Conservation (phyloP, 2,797 vertebrate species). For the Hylomyscus alleni region DNA sequence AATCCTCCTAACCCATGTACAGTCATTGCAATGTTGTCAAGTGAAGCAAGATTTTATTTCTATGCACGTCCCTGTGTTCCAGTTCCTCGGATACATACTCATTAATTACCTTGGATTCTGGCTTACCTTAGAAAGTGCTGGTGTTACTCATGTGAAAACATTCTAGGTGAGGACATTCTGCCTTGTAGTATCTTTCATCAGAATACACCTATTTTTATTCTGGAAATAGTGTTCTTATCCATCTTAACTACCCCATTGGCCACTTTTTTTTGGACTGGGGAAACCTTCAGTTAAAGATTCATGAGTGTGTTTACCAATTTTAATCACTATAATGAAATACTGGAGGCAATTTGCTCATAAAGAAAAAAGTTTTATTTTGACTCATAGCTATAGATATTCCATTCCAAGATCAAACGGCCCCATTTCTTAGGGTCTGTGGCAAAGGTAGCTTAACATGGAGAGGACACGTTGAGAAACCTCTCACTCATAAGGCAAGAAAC, state of each 20-base stretch:
- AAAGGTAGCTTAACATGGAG: neutral
- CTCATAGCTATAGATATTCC: neutral
- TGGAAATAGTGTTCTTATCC: neutral
- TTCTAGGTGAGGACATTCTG: neutral
- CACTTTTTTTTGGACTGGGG: neutral
- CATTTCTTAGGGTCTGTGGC: neutral
- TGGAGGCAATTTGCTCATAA: neutral
- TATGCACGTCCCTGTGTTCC: neutral
- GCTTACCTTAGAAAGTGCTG: neutral
- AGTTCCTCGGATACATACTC: neutral
- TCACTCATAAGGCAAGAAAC: neutral
- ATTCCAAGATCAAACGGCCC: neutral
- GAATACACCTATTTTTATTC: neutral
- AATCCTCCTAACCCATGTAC: neutral
- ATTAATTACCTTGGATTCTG: neutral
- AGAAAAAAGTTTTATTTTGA: neutral
- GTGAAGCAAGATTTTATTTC: neutral
- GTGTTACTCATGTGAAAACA: neutral
- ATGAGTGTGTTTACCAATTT: neutral
- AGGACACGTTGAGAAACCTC: neutral
- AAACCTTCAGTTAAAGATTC: neutral
- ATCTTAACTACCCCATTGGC: neutral
- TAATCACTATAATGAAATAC: neutral
- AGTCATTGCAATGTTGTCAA: neutral
- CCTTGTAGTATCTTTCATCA: neutral